Percentiles rank a stretch among this genome's conserved stretches.
phyloP scores from a whole-genome alignment of 2,888 invertebrate species.

The Odontocolon sp. region DNA sequence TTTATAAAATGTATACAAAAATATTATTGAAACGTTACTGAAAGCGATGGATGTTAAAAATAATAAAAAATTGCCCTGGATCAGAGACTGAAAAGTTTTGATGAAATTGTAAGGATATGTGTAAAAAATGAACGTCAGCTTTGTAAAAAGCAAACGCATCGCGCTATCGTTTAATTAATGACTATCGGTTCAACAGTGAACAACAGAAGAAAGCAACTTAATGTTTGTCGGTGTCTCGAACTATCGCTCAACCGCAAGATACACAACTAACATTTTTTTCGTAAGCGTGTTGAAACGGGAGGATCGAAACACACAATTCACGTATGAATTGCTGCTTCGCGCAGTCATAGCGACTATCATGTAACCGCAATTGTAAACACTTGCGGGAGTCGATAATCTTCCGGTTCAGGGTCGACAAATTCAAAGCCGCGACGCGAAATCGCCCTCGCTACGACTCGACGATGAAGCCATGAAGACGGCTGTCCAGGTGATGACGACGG shows the following conservation, averaged over 20 bases:
- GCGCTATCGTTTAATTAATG: background rate
- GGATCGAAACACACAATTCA: background rate
- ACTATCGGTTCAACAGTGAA: constrained; percentile 21
- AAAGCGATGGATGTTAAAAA: too few relatives aligned
- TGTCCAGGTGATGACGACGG: background rate
- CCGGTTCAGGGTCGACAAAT: constrained; percentile 38
- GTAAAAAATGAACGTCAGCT: background rate
- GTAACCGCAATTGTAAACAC: constrained; percentile 40
- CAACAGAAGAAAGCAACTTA: background rate
- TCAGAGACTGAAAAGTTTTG: too few relatives aligned
- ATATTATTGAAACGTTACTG: too few relatives aligned
- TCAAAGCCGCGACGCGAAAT: constrained; percentile 9
- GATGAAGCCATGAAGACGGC: background rate
- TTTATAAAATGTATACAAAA: too few relatives aligned
- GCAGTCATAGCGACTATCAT: background rate
- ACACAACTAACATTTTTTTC: too few relatives aligned
- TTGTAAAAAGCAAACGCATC: constrained; percentile 9
- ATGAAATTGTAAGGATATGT: background rate
- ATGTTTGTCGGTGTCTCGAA: background rate
- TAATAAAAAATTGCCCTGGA: too few relatives aligned
- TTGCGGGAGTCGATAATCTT: constrained; percentile 50
- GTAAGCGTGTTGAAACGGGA: background rate
- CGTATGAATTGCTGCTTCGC: background rate
- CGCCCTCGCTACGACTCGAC: background rate
- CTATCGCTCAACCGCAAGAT: background rate